These are phyloP conservation scores for Artibeus lituratus DNA, from an alignment of 2,797 vertebrate species.

Conservation along the genomic window DNA sequence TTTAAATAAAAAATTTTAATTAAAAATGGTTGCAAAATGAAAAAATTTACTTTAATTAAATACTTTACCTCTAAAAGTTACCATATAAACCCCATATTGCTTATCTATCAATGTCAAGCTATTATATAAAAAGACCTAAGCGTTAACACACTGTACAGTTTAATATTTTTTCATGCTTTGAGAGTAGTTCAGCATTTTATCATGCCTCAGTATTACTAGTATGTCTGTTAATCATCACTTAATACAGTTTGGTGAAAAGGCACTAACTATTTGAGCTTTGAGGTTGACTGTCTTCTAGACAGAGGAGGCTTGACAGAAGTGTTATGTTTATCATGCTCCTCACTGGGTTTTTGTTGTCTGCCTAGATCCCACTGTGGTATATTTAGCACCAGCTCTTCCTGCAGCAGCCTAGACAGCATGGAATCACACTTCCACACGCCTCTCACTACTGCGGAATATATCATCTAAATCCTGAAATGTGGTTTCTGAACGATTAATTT, in stretches of 20 bases:
- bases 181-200: background rate
- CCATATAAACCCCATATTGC: background rate
- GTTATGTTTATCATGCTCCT: slow-evolving; percentile 49
- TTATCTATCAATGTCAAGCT: background rate
- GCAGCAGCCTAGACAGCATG: background rate
- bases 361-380: slow-evolving; percentile 51
- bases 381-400: slow-evolving; percentile 56
- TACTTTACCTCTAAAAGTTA: background rate
- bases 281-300: background rate
- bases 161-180: background rate
- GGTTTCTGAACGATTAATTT: background rate
- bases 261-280: background rate
- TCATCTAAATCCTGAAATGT: background rate
- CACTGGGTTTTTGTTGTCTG: slow-evolving; percentile 47
- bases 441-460: background rate
- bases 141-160: background rate
- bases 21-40: background rate
- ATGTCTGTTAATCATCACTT: background rate
- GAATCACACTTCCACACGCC: background rate
- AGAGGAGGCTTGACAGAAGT: background rate
- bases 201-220: background rate
- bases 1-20: background rate
- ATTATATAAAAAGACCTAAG: background rate
- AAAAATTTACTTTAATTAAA: background rate
- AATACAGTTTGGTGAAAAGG: background rate